A percentile compares a stretch with the other conserved stretches of the same genome.
These are phyloP conservation scores for Metacarcinus magister DNA, from an alignment of 2,888 invertebrate genomes.

Conservation along the genomic window DNA sequence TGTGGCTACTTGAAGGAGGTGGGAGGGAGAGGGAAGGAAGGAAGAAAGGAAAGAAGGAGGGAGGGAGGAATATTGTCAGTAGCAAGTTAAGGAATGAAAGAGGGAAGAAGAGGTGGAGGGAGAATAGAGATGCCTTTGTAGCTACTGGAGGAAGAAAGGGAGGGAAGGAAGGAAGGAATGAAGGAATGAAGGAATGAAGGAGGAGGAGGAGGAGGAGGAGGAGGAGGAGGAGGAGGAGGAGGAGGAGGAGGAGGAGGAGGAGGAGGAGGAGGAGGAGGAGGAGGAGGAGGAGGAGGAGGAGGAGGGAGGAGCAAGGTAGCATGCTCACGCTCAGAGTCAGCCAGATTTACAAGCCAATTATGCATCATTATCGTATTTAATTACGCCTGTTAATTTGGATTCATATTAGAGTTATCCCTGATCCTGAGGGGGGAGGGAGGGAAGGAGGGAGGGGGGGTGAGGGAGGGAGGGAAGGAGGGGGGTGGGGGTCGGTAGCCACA, in stretches of 20 bases:
- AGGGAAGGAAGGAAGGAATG: not conserved
- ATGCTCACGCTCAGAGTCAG: not conserved
- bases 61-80: not conserved
- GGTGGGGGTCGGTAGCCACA: not conserved
- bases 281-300: slow-evolving; percentile 12
- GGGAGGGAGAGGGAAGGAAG: too few relatives aligned
- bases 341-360: slow-evolving; percentile 51
- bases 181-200: not conserved
- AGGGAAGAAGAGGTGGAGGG: not conserved
- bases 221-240: not conserved
- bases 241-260: not conserved
- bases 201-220: not conserved
- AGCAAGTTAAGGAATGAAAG: not conserved
- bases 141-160: not conserved
- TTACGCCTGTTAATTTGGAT: slow-evolving; percentile 65
- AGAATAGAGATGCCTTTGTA: not conserved
- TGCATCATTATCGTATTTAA: slow-evolving; percentile 59
- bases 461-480: not conserved
- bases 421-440: not conserved
- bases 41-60: not conserved
- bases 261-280: not conserved
- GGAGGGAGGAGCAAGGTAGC: not conserved
- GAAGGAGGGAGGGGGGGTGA: not conserved
- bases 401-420: slow-evolving; percentile 47
- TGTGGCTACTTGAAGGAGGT: not conserved